Percentiles rank a stretch among this genome's conserved stretches.
These are phyloP conservation scores for Entomobrya multifasciata DNA, from an alignment of 2,888 invertebrate species.

Conservation along the genomic window DNA sequence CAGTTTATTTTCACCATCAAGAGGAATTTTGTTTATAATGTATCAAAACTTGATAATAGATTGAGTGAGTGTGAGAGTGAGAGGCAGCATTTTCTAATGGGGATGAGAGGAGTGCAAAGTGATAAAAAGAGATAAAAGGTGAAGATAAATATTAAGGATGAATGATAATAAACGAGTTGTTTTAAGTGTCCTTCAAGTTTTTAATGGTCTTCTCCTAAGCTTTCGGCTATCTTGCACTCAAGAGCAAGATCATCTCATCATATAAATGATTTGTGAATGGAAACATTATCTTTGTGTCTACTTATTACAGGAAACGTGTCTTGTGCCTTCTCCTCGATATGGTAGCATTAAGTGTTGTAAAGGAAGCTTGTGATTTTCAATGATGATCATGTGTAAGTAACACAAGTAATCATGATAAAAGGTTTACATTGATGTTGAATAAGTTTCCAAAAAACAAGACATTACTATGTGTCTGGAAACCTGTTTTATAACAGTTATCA, in stretches of 20 bases:
- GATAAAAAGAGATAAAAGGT: constrained; percentile 51
- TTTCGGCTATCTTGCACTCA: neutral
- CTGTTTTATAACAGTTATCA: constrained; percentile 19
- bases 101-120: neutral
- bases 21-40: constrained; percentile 44
- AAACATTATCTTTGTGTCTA: neutral
- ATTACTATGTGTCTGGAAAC: too few species aligned
- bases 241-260: constrained; percentile 4
- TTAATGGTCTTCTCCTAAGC: constrained; percentile 12
- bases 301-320: neutral
- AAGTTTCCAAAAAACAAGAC: too few species aligned
- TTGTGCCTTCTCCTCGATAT: neutral
- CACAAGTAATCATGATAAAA: too few species aligned
- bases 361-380: neutral
- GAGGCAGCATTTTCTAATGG: neutral
- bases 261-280: constrained; percentile 29
- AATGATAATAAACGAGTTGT: constrained; percentile 3
- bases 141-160: constrained; percentile 52
- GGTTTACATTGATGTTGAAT: too few species aligned
- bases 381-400: neutral
- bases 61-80: neutral
- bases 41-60: constrained; percentile 33
- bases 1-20: constrained; percentile 1
- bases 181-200: constrained; percentile 48
- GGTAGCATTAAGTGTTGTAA: neutral